These are phyloP conservation scores for Embidobia sp. DNA, from an alignment of 2,888 invertebrate genomes.

Conservation along the genomic window DNA sequence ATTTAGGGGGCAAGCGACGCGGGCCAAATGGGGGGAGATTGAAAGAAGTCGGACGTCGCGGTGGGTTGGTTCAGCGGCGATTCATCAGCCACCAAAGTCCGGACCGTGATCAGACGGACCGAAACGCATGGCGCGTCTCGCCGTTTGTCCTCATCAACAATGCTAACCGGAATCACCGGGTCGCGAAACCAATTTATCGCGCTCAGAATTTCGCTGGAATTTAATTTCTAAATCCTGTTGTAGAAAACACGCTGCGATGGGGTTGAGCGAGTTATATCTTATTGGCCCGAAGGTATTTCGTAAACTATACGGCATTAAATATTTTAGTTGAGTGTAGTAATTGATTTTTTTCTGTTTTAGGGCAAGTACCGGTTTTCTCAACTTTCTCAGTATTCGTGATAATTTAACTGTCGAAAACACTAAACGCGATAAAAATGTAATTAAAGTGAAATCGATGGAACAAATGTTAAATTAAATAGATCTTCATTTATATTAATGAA, in stretches of 20 bases:
- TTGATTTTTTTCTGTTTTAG: too few relatives aligned
- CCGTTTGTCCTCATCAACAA: conserved; percentile 74
- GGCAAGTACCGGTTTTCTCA: too few relatives aligned
- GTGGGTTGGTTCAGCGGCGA: conserved; percentile 41
- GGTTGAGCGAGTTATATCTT: not conserved
- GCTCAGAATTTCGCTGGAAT: conserved; percentile 9
- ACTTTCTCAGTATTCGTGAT: too few relatives aligned
- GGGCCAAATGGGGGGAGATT: conserved; percentile 36
- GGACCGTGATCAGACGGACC: conserved; percentile 32
- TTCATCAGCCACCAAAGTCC: conserved; percentile 38
- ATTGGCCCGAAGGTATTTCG: not conserved
- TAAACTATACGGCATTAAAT: too few relatives aligned
- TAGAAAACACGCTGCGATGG: conserved; percentile 2
- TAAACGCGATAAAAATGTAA: too few relatives aligned
- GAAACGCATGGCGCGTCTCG: conserved; percentile 12
- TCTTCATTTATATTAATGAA: too few relatives aligned
- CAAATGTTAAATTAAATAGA: too few relatives aligned
- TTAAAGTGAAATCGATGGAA: too few relatives aligned
- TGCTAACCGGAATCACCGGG: conserved; percentile 71
- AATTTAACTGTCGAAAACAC: too few relatives aligned
- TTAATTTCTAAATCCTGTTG: conserved; percentile 5
- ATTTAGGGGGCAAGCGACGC: too few relatives aligned
- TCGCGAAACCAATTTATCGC: conserved; percentile 35
- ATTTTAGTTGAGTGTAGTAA: too few relatives aligned
- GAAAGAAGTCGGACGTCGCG: conserved; percentile 17